phyloP scores from a whole-genome alignment of 2,797 vertebrate genomes.

The Peromyscus eremicus region DNA sequence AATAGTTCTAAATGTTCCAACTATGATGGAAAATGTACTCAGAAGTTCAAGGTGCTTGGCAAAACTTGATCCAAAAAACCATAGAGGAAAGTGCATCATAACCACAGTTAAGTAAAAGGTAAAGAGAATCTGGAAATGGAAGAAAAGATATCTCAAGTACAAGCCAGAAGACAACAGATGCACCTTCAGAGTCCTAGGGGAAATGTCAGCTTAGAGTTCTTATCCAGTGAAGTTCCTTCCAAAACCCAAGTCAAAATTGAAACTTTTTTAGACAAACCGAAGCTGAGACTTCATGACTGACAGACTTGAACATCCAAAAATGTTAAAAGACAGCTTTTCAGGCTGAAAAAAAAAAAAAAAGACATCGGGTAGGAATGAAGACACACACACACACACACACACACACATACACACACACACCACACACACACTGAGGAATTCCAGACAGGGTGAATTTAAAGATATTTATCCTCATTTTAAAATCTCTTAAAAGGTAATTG shows the following conservation, averaged over 20 bases:
- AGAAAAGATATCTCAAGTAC: neutral
- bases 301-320: neutral
- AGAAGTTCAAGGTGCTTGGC: slow-evolving; percentile 2
- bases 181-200: neutral
- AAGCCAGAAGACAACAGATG: neutral
- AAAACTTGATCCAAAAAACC: slow-evolving; percentile 31
- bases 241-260: slow-evolving; percentile 15
- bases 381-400: neutral
- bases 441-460: neutral
- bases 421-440: neutral
- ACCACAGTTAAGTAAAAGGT: neutral
- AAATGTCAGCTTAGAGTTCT: neutral
- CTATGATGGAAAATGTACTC: slow-evolving; percentile 38
- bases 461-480: slow-evolving; percentile 1
- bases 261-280: slow-evolving; percentile 33
- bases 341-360: slow-evolving; percentile 32
- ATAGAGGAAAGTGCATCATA: neutral
- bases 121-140: slow-evolving; percentile 50
- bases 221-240: neutral
- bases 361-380: neutral
- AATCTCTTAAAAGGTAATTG: slow-evolving; percentile 45
- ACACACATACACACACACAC: neutral
- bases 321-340: slow-evolving; percentile 61
- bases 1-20: slow-evolving; percentile 9
- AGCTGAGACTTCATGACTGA: neutral